Percentiles rank a stretch among this genome's conserved stretches.
Conservation (phyloP, 2,888 invertebrate species). For the Reticulitermes lucifugus region DNA sequence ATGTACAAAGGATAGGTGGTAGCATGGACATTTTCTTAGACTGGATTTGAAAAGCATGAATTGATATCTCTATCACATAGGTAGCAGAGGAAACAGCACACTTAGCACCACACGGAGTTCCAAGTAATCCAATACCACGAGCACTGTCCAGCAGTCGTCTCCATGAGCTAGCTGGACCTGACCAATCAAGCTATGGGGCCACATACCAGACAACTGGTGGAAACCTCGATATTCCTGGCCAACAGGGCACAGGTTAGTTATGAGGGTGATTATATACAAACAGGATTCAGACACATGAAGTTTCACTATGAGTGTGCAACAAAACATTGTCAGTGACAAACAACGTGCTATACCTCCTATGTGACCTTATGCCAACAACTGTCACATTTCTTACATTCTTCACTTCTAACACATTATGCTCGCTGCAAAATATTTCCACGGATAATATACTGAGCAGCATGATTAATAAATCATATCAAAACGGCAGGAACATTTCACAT, state of each 20-base stretch:
- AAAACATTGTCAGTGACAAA: too few relatives aligned
- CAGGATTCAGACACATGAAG: too few relatives aligned
- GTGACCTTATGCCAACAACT: too few relatives aligned
- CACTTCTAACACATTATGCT: too few relatives aligned
- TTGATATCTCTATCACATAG: conserved; percentile 51
- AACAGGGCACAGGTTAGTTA: background rate
- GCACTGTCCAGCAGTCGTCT: conserved; percentile 85
- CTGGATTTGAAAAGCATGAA: background rate
- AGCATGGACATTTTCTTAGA: background rate
- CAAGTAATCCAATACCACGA: conserved; percentile 90
- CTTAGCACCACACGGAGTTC: conserved; percentile 95
- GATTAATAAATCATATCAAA: too few relatives aligned
- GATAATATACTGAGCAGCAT: too few relatives aligned
- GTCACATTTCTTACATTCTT: too few relatives aligned
- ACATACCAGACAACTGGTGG: conserved; percentile 78
- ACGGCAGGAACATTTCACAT: too few relatives aligned
- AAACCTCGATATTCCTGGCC: conserved; percentile 73
- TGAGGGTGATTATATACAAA: too few relatives aligned
- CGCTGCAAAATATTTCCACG: too few relatives aligned
- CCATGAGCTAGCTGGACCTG: conserved; percentile 80
- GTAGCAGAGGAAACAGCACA: conserved; percentile 83
- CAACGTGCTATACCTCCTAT: too few relatives aligned
- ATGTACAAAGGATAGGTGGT: background rate
- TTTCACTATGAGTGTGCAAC: too few relatives aligned
- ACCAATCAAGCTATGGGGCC: conserved; percentile 74